Evolutionary conservation across 2,888 invertebrate genomes (phyloP), one percentile per base, ranked within the genome.

Genomic region (Bombylius major): DNA sequence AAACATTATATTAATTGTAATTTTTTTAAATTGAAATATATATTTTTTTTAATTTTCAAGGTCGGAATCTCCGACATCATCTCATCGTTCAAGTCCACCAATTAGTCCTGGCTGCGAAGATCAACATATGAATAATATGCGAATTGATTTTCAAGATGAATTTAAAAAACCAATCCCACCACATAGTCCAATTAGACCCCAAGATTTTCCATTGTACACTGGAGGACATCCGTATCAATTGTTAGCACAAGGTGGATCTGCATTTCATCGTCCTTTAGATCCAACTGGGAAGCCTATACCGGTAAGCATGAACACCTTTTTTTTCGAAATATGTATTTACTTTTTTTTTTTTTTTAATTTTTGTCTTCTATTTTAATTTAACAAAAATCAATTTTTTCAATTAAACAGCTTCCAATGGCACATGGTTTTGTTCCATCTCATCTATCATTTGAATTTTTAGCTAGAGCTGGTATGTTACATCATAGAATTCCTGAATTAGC

Each of bases 391-490:
- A 34, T 7, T 33, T 32, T 57, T 58, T 55, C 57, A 56, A 57
- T 57, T 58, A 59, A 63, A 52, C 62, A 75, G 74, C 62, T 74
- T 46, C 76, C 77, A 1, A 77, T 74, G 62, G 69, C 69, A 47
- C 77, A 79, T 32, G 69, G 79, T 65, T 77, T 79, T 50, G 73
- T 73, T 65, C 73, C 73, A 58, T 71, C 69, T 45, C 74, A 69
- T 63, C 67, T 74, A 62, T 74, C 73, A 72, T 78, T 92, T 61
- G 94, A 94, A 72, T 93, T 93, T 86, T 77, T 94, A 60, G 91
- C 94, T 6, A 81, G 93, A 64, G 89, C 91, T 5, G 93, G 93
- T 33, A 92, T 94, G 89, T 82, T 93, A 63, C 93, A 93, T 69
- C 92, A 92, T 47, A 78, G 93, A 69, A 80, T 92, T 67, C 90